Evolutionary conservation across 2,113 vertebrate species (phyloP).

Genomic region (Nesoenas mayeri): DNA sequence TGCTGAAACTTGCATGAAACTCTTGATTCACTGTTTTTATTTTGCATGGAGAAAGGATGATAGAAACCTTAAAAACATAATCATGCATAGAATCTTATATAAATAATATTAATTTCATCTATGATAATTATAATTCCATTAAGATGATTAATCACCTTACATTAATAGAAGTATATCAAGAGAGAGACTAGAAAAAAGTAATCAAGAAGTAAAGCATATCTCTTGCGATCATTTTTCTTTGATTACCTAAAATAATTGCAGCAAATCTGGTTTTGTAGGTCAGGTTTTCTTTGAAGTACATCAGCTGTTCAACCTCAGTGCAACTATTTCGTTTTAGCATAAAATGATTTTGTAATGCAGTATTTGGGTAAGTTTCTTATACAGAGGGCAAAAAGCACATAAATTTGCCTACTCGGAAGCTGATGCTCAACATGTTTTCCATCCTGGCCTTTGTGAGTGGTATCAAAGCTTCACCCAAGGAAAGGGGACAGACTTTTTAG

Average conservation of each 20-base stretch:
- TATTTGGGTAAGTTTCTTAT: not conserved
- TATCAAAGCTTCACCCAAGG: no score
- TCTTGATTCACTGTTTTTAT: not conserved
- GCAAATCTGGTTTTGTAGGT: not conserved
- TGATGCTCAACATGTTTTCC: not conserved
- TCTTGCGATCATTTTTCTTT: not conserved
- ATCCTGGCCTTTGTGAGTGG: not conserved
- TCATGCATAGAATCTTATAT: not conserved
- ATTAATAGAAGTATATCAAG: not conserved
- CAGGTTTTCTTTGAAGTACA: not conserved
- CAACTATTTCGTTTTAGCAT: not conserved
- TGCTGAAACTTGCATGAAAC: not conserved
- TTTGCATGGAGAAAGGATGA: not conserved
- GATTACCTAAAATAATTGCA: not conserved
- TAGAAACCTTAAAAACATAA: not conserved
- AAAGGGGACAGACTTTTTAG: no score
- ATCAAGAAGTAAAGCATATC: not conserved
- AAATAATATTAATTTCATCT: not conserved
- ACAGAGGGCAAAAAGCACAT: not conserved
- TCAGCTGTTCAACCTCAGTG: not conserved
- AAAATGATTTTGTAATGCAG: not conserved
- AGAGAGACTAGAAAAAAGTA: not conserved
- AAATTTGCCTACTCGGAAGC: not conserved
- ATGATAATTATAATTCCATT: not conserved
- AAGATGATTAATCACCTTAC: not conserved